phyloP scores from a whole-genome alignment of 2,888 invertebrate species.

The Chouioia cunea region DNA sequence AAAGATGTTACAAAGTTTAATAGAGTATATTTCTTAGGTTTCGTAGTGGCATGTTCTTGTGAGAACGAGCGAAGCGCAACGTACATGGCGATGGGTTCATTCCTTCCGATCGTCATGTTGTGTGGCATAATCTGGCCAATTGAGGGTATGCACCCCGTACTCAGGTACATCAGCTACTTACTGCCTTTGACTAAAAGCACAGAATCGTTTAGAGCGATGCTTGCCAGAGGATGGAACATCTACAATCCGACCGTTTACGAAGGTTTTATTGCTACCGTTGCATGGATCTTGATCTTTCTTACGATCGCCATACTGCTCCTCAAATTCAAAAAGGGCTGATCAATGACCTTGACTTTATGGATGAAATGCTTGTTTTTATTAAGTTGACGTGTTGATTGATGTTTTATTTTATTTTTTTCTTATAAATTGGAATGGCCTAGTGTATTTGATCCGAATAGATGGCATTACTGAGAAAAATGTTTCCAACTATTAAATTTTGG shows the following conservation, averaged over 20 bases:
- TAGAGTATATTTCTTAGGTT: conserved; percentile 71
- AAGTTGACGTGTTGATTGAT: conserved; percentile 15
- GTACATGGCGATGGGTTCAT: conserved; percentile 87
- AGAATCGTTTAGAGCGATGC: conserved; percentile 86
- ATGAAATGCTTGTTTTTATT: conserved; percentile 8
- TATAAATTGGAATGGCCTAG: background rate
- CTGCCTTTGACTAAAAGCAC: conserved; percentile 91
- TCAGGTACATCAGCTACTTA: conserved; percentile 80
- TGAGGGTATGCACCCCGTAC: conserved; percentile 87
- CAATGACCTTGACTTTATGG: background rate
- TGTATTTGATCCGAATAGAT: conserved; percentile 3
- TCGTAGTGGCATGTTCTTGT: conserved; percentile 84
- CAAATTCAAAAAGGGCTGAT: conserved; percentile 87
- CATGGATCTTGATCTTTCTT: conserved; percentile 85
- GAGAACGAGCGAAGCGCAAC: conserved; percentile 89
- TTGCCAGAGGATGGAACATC: conserved; percentile 87
- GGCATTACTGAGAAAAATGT: background rate
- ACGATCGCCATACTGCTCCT: conserved; percentile 80
- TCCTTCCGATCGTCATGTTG: conserved; percentile 86
- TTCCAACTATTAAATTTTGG: conserved; percentile 6
- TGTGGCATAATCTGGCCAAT: conserved; percentile 96
- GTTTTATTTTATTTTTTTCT: background rate
- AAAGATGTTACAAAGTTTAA: too few relatives aligned
- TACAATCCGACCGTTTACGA: conserved; percentile 79
- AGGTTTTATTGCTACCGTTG: conserved; percentile 82